These are phyloP conservation scores for Rousettus madagascariensis DNA, from an alignment of 2,797 vertebrate species.

Conservation along the genomic window DNA sequence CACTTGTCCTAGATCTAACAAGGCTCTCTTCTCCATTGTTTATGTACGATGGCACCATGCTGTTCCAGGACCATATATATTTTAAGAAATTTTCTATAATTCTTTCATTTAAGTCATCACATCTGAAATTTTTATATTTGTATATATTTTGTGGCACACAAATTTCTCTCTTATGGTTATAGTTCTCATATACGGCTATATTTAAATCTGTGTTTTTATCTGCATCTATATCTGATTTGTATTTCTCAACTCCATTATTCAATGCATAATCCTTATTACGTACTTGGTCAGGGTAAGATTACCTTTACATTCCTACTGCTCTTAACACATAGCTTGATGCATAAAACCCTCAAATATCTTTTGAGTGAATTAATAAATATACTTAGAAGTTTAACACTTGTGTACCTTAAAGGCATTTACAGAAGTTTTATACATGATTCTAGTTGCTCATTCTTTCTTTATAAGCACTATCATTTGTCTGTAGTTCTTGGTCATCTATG, in stretches of 20 bases:
- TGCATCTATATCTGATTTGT: neutral
- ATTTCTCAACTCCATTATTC: neutral
- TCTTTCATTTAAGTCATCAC: neutral
- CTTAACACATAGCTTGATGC: neutral
- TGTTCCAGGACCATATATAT: neutral
- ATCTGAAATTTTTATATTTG: neutral
- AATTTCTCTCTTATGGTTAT: neutral
- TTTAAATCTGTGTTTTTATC: neutral
- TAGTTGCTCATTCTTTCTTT: neutral
- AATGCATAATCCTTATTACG: neutral
- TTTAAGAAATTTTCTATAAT: neutral
- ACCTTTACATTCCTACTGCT: neutral
- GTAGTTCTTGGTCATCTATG: neutral
- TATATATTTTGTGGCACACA: neutral
- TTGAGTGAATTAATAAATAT: neutral
- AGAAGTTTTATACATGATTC: neutral
- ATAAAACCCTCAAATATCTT: neutral
- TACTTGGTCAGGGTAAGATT: neutral
- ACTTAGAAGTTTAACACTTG: neutral
- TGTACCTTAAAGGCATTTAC: neutral
- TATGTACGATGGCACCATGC: fast-evolving
- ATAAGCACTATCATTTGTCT: neutral
- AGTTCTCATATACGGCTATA: neutral
- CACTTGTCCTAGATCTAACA: neutral
- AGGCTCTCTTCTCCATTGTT: neutral